Evolutionary conservation across 2,797 vertebrate genomes (phyloP).

Genomic region (Margarornis squamiger): DNA sequence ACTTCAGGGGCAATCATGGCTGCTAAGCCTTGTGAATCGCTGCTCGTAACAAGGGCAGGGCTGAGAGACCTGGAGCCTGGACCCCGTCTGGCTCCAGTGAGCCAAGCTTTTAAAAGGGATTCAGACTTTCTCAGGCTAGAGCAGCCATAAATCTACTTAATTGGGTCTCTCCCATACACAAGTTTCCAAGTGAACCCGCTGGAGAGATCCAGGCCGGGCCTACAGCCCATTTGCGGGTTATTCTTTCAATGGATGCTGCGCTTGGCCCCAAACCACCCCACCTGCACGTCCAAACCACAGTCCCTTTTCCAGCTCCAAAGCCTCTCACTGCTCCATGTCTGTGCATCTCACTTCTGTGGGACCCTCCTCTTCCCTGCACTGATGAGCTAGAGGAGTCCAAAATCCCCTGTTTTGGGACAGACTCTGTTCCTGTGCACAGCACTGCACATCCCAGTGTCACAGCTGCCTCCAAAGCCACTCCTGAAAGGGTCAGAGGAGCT

Average conservation of each 20-base stretch:
- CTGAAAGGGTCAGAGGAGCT: neutral
- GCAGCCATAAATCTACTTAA: constrained; percentile 68
- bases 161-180: constrained; percentile 59
- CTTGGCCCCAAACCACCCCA: constrained; percentile 42
- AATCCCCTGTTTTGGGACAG: fast-evolving
- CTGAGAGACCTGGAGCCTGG: constrained; percentile 55
- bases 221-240: constrained; percentile 9
- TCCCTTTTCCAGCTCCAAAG: neutral
- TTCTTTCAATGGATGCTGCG: constrained; percentile 25
- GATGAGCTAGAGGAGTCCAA: fast-evolving
- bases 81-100: constrained; percentile 23
- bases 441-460: neutral
- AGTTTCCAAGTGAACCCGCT: constrained; percentile 49
- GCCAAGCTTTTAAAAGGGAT: constrained; percentile 58
- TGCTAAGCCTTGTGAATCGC: constrained; percentile 25
- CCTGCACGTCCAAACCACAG: neutral
- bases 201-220: constrained; percentile 44
- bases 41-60: constrained; percentile 23
- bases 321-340: neutral
- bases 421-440: neutral
- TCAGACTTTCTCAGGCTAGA: constrained; percentile 68
- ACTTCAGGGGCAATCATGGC: neutral
- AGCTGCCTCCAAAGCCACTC: neutral
- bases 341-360: fast-evolving
- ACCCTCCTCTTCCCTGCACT: fast-evolving